phyloP scores from a whole-genome alignment of 1,140 invertebrate genomes.

The Meloidogyne chitwoodi region DNA sequence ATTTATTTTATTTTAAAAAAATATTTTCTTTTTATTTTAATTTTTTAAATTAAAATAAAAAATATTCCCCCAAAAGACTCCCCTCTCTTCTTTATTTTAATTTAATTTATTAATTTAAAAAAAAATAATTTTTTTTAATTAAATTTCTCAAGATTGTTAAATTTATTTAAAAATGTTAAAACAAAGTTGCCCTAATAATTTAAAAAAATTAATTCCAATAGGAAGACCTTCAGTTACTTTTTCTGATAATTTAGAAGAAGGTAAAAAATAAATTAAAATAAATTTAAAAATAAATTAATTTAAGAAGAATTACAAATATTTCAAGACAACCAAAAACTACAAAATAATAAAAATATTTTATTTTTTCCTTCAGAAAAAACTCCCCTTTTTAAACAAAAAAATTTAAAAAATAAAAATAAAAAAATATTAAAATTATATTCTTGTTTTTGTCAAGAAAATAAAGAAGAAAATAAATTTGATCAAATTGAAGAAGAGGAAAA shows the following conservation, averaged over 20 bases:
- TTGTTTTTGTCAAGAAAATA: background rate
- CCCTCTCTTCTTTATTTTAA: no score
- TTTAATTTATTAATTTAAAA: no score
- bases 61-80: no score
- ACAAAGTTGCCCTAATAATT: background rate
- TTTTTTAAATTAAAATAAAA: no score
- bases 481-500: background rate
- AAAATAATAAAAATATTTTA: background rate
- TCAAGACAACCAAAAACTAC: background rate
- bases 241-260: background rate
- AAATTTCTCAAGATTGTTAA: no score
- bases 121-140: no score
- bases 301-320: background rate
- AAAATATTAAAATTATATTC: background rate
- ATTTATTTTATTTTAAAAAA: no score
- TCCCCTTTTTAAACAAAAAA: no score
- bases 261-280: background rate
- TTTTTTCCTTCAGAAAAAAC: no score
- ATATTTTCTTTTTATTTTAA: no score
- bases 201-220: background rate
- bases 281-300: background rate
- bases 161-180: no score
- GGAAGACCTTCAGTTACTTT: background rate
- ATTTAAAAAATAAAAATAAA: background rate
- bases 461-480: background rate